Conservation (phyloP, 2,888 invertebrate genomes). For the Melinaea marsaeus region DNA sequence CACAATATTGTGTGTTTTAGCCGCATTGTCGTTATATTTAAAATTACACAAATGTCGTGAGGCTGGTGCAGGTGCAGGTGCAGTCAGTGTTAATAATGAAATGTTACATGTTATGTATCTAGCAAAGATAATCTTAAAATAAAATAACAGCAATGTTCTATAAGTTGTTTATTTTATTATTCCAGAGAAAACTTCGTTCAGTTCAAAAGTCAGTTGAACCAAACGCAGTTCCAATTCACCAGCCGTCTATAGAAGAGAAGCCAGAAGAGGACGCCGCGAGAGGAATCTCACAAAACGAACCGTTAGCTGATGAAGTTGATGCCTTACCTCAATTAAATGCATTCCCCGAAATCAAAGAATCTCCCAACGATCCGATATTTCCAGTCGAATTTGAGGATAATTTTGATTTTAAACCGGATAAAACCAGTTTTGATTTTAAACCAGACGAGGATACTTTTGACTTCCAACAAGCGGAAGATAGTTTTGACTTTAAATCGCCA, state of each 20-base stretch:
- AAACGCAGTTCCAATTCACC: conserved; percentile 49
- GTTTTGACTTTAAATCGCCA: conserved; percentile 33
- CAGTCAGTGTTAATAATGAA: too few species aligned
- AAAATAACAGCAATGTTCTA: too few species aligned
- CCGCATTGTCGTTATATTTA: too few species aligned
- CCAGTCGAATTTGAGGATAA: conserved; percentile 62
- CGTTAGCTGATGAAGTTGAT: conserved; percentile 28
- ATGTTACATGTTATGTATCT: too few species aligned
- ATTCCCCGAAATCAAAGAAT: conserved; percentile 35
- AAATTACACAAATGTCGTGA: too few species aligned
- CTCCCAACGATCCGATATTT: conserved; percentile 52
- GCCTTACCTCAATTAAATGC: conserved; percentile 21
- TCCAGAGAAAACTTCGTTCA: conserved; percentile 82
- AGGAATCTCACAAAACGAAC: conserved; percentile 17
- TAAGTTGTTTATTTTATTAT: conserved; percentile 14
- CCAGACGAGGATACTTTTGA: neutral
- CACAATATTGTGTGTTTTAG: too few species aligned
- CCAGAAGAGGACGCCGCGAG: conserved; percentile 48
- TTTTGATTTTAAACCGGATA: conserved; percentile 14
- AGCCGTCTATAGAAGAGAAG: conserved; percentile 60
- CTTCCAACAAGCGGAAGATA: conserved; percentile 4
- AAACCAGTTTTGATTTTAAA: neutral
- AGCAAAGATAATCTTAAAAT: too few species aligned
- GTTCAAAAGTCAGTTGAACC: conserved; percentile 78
- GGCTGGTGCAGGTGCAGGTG: too few species aligned